Conservation (phyloP, 2,888 invertebrate genomes). For the Caenorhabditis sp. region DNA sequence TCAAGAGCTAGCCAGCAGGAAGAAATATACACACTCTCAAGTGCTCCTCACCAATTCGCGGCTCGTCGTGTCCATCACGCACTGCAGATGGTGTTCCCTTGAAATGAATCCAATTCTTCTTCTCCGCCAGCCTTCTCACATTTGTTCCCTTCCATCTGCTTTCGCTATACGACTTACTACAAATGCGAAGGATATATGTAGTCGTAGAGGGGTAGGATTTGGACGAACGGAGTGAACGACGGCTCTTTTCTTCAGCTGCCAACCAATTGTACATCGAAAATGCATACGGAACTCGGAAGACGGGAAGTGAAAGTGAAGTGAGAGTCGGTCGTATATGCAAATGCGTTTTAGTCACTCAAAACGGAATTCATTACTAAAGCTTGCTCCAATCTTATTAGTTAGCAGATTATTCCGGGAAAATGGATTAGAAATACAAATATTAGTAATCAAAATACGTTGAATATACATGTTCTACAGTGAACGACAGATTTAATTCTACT, state of each 20-base stretch:
- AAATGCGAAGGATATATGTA: slow-evolving; percentile 20
- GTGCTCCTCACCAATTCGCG: slow-evolving; percentile 27
- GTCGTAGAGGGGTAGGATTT: slow-evolving; percentile 8
- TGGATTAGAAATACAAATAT: background rate
- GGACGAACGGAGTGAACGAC: slow-evolving; percentile 3
- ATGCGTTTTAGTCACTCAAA: slow-evolving; percentile 53
- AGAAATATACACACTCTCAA: slow-evolving; percentile 13
- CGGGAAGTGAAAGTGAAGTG: slow-evolving; percentile 11
- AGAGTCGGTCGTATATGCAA: slow-evolving; percentile 52
- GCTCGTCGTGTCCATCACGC: slow-evolving; percentile 11
- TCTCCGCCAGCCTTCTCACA: slow-evolving; percentile 30
- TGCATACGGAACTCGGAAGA: slow-evolving; percentile 35
- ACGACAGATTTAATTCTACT: too few relatives aligned
- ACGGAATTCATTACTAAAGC: slow-evolving; percentile 46
- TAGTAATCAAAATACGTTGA: too few relatives aligned
- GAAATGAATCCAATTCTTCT: slow-evolving; percentile 9
- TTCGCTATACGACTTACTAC: slow-evolving; percentile 39
- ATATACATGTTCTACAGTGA: too few relatives aligned
- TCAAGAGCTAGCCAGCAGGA: slow-evolving; percentile 2
- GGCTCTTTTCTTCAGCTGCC: slow-evolving; percentile 1
- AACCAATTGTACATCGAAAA: slow-evolving; percentile 47
- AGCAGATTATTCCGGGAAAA: background rate
- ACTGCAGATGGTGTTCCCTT: slow-evolving; percentile 44
- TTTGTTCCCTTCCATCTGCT: background rate
- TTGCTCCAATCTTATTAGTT: background rate